A percentile compares a stretch with the other conserved stretches of the same genome.
Conservation (phyloP, 1,140 invertebrate species). For the Pseudomyrmex pallidus region DNA sequence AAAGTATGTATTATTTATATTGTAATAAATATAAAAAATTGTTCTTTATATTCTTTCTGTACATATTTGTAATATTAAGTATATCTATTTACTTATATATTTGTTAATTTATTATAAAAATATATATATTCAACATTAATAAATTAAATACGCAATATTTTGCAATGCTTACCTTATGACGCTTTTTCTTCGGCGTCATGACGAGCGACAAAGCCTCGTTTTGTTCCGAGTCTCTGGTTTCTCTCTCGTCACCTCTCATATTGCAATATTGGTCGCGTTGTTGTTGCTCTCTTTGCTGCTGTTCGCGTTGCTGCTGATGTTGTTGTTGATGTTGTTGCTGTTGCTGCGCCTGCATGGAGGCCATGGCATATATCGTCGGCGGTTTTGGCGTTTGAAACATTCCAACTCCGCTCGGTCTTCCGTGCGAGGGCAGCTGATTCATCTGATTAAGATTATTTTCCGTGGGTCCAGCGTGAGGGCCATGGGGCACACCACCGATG, state of each 20-base stretch:
- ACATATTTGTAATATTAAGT: neutral
- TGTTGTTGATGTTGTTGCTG: conserved; percentile 88
- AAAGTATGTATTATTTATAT: neutral
- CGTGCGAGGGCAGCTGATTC: conserved; percentile 89
- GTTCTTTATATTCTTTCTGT: neutral
- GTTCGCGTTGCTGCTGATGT: conserved; percentile 85
- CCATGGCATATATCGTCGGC: conserved; percentile 86
- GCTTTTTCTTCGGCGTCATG: conserved; percentile 97
- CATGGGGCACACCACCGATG: conserved; percentile 79
- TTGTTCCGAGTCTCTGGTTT: conserved; percentile 91
- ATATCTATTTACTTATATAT: conserved; percentile 14
- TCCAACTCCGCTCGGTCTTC: conserved; percentile 87
- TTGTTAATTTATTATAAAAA: neutral
- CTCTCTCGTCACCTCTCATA: conserved; percentile 86
- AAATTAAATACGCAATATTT: neutral
- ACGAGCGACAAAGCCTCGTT: conserved; percentile 97
- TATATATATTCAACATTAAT: conserved; percentile 14
- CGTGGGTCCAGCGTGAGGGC: conserved; percentile 82
- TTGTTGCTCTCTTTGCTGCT: conserved; percentile 78
- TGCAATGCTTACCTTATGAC: conserved; percentile 91
- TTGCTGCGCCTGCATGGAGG: conserved; percentile 87
- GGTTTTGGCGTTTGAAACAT: conserved; percentile 93
- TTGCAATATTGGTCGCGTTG: conserved; percentile 90
- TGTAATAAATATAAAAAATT: neutral
- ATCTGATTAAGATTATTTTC: conserved; percentile 87